These are phyloP conservation scores for Boloria euphrosyne DNA, from an alignment of 2,888 invertebrate species.

Conservation along the genomic window DNA sequence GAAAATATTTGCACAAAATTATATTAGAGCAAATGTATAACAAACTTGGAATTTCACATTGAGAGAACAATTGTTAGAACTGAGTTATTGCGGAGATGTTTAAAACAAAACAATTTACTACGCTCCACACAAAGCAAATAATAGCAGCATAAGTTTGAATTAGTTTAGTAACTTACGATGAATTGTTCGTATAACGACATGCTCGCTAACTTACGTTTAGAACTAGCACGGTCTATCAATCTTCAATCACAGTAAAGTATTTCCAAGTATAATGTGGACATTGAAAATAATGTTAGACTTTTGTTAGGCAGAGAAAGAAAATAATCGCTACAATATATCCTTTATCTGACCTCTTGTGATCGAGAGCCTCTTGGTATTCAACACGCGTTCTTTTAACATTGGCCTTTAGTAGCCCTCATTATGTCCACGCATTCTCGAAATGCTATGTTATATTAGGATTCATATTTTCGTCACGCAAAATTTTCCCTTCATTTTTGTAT, in stretches of 20 bases:
- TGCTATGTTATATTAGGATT: background rate
- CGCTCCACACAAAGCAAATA: background rate
- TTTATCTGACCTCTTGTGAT: constrained; percentile 32
- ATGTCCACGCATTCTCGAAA: constrained; percentile 19
- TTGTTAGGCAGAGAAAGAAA: constrained; percentile 30
- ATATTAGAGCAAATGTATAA: too few relatives aligned
- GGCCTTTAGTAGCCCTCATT: constrained; percentile 23
- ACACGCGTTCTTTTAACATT: constrained; percentile 30
- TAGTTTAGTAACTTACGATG: background rate
- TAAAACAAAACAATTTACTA: background rate
- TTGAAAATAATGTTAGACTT: constrained; percentile 33
- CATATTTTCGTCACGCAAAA: constrained; percentile 12
- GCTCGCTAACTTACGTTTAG: background rate
- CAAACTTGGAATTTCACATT: too few relatives aligned
- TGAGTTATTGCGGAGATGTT: background rate
- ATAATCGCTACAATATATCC: constrained; percentile 29
- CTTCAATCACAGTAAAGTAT: constrained; percentile 22
- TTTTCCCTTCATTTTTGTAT: background rate
- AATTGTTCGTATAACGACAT: background rate
- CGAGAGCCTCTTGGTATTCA: constrained; percentile 26
- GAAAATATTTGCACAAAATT: too few relatives aligned
- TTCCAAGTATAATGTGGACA: constrained; percentile 23
- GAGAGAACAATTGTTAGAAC: too few relatives aligned
- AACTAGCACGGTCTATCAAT: background rate
- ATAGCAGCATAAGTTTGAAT: background rate